Conservation (phyloP, 2,113 vertebrate species). For the Mirounga angustirostris region DNA sequence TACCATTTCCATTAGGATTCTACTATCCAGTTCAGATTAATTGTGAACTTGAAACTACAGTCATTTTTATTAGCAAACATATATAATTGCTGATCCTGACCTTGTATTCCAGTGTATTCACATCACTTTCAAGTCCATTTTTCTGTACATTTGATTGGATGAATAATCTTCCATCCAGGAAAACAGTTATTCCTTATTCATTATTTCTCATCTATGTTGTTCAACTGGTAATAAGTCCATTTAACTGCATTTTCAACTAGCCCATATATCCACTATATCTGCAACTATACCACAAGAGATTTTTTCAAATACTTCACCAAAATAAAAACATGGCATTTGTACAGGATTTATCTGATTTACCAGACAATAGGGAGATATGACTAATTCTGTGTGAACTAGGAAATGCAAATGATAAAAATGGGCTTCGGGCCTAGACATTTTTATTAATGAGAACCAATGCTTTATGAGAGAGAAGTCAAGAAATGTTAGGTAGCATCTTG, state of each 20-base stretch:
- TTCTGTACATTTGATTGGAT: not conserved
- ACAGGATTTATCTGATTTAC: not conserved
- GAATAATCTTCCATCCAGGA: not conserved
- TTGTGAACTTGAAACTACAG: not conserved
- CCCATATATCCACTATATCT: not conserved
- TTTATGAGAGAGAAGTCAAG: not conserved
- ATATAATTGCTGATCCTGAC: not conserved
- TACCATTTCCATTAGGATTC: not conserved
- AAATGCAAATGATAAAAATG: not conserved
- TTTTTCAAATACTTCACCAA: not conserved
- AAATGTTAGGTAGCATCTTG: not conserved
- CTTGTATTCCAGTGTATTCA: not conserved
- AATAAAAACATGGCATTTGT: constrained; percentile 8
- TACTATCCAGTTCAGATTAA: not conserved
- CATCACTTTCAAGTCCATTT: not conserved
- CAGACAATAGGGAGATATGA: not conserved
- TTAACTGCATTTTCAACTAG: not conserved
- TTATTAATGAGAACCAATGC: not conserved
- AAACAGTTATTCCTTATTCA: not conserved
- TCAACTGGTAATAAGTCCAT: not conserved
- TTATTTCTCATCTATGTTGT: not conserved
- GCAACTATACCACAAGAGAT: not conserved
- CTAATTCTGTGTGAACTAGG: not conserved
- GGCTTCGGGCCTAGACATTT: not conserved
- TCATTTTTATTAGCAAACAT: not conserved